Base-by-base conservation (phyloP, 2,888 invertebrate species). In the Oscheius myriophilus region DNA sequence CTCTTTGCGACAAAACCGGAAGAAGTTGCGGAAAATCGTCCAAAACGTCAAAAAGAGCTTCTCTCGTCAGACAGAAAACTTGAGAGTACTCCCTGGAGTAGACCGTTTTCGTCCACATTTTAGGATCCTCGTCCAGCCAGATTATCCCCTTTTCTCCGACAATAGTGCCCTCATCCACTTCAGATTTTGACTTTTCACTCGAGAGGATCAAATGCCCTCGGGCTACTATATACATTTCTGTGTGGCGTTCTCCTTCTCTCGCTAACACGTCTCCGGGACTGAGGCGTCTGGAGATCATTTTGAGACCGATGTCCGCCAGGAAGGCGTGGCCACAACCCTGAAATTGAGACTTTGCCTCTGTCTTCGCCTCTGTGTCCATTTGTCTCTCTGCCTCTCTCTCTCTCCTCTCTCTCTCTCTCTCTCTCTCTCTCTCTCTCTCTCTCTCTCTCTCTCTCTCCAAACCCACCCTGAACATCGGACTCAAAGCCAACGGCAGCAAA, bases 221-320 rank as follows among this genome's bases (percentile, higher is more conserved):
- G 23, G 25, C 45, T 6, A 67, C 67, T 9, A 67, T 52, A 33
- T 42, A 67, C 67, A 67, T 67, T n/a, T 67, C 67, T 62, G 39
- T 70, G 25, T 72, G 72, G 18, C 68, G 58, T 43, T 77, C 74
- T 61, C 77, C 77, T 21, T 64, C 69, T 43, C 71, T 69, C 26
- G 70, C 69, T 9, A 77, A 67, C n/a, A 77, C 69, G 57, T 77
- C 74, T 26, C 73, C 75, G 1, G 77, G 74, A 39, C 71, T 68
- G 52, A 77, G 46, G 67, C 26, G 25, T 14, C n/a, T 21, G 21
- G 54, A 54, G n/a, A 23, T 26, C 18, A 53, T 18, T 21, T 54
- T 45, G 14, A 33, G 54, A 25, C 46, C 64, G 16, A 65, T 14
- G 18, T 55, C 55, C n/a, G 54, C 25, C 26, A 55, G 39, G 33